Evolutionary conservation across 2,113 vertebrate genomes (phyloP), one percentile per base, ranked within the genome.

Genomic region (Sakesphorus luctuosus): DNA sequence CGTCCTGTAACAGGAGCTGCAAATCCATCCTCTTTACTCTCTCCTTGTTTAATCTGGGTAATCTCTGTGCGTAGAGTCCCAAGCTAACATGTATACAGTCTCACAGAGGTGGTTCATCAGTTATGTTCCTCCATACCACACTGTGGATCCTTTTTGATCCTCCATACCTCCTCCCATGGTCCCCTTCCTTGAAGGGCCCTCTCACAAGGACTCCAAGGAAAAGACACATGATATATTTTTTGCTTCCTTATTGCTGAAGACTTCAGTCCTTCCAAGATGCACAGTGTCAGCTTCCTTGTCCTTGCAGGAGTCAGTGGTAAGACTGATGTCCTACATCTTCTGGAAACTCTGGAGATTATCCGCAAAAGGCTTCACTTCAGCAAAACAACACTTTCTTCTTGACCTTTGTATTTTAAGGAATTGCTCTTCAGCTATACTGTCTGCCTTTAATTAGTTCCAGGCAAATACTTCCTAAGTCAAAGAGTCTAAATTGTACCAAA

Each of bases 1-100:
- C 7, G 58, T 94, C 21, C 23, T 53, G 12, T 36, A 58, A 36
- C 52, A 53, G 43, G 89, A 74, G 23, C 10, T 72, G 3, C 43
- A 85, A 74, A 87, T 87, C 44, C 35, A 14, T 66, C 10, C n/a
- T 69, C 23, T 74, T 71, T 38, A 84, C 14, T 1, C 21, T 65
- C 31, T 81, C 36, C 18, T 6, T 17, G 3, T 46, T 93, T 84
- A 53, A 89, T 38, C 26, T 72, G 26, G 8, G 26, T 50, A 83
- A 76, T 13, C 33, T 36, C 8, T 25, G 6, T 28, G 18, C 0
- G 0, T 35, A 56, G 8, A 38, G 6, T 56, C 18, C 28, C 14
- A 83, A 85, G 46, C 40, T 66, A 53, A 74, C 8, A 9, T 1
- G 0, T 25, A 8, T 72, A 11, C 43, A 63, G 52, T 52, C 21